Base-by-base conservation (phyloP, 2,888 invertebrate genomes). In the Synergus itoensis region DNA sequence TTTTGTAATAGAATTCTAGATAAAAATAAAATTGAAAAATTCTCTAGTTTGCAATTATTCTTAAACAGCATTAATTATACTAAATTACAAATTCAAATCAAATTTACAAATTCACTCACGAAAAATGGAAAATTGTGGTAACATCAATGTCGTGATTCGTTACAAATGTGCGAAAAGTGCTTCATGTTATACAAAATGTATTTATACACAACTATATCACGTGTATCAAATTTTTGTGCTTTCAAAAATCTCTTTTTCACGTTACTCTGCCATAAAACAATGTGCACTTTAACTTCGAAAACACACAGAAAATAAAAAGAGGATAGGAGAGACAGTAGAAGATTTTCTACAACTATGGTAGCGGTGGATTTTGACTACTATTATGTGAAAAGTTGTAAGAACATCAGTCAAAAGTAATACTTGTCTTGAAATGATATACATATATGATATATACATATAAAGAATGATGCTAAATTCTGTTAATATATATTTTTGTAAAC, bases 261-360 rank as follows among this genome's bases (percentile, higher is more conserved):
- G 28, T 53, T 60, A 21, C 14, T 16, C 16, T 53, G 57, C 41
- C 76, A 79, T 41, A 67, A 79, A 67, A 18, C 7, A 12, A 64
- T 76, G 48, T 43, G 64, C 73, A 64, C 48, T 16, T 53, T 5
- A n/a, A 73, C 48, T 48, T 73, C n/a, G 48, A 45, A 77, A 73
- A 77, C 57, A 77, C 63, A 82, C 78, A 80, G 82, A 80, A 79
- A 83, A 80, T 77, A 77, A 83, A 76, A 82, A 80, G 64, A 76
- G 63, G 77, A 79, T 73, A 78, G 81, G 53, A 73, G 53, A 57
- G n/a, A 57, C 12, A 53, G 53, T 73, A 53, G 53, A 73, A 57
- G 16, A 53, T 36, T 40, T 18, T 73, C 53, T 53, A 18, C 53
- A 73, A 73, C 73, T 73, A 73, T 77, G 77, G 48, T 76, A 79